These are phyloP conservation scores for Panagrolaimus sp. DNA, from an alignment of 1,140 invertebrate species.

Conservation along the genomic window DNA sequence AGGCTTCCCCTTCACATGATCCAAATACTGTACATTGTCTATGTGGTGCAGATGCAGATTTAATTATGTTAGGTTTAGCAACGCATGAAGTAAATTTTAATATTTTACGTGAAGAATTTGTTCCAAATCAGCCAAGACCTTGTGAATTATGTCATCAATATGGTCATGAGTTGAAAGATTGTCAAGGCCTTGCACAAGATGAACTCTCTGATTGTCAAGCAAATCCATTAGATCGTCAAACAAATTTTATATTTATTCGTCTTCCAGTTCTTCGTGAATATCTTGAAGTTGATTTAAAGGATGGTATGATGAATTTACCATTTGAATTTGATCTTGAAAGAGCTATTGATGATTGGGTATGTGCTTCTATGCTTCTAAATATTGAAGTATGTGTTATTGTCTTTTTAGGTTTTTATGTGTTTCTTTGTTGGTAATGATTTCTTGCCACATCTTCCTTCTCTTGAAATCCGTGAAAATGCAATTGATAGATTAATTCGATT, in stretches of 20 bases:
- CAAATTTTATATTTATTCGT: constrained; percentile 65
- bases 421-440: constrained; percentile 99
- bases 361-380: constrained; percentile 74
- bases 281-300: constrained; percentile 75
- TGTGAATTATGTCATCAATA: constrained; percentile 93
- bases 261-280: constrained; percentile 89
- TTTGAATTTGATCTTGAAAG: constrained; percentile 72
- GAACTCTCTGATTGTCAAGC: constrained; percentile 30
- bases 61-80: constrained; percentile 91
- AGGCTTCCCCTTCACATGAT: constrained; percentile 81
- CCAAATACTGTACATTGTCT: constrained; percentile 94
- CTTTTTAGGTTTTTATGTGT: constrained; percentile 96
- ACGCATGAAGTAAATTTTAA: constrained; percentile 99
- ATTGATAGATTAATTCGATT: constrained; percentile 87
- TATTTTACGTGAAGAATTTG: constrained; percentile 84
- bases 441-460: constrained; percentile 89
- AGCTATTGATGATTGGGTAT: constrained; percentile 95
- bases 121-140: constrained; percentile 86
- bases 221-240: constrained; percentile 49
- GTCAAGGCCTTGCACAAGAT: constrained; percentile 66
- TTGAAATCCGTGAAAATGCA: constrained; percentile 95
- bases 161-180: constrained; percentile 93
- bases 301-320: constrained; percentile 78
- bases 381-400: background rate
- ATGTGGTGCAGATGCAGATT: constrained; percentile 92